Base-by-base conservation (phyloP, 2,797 vertebrate species). In the Limnodromus scolopaceus region DNA sequence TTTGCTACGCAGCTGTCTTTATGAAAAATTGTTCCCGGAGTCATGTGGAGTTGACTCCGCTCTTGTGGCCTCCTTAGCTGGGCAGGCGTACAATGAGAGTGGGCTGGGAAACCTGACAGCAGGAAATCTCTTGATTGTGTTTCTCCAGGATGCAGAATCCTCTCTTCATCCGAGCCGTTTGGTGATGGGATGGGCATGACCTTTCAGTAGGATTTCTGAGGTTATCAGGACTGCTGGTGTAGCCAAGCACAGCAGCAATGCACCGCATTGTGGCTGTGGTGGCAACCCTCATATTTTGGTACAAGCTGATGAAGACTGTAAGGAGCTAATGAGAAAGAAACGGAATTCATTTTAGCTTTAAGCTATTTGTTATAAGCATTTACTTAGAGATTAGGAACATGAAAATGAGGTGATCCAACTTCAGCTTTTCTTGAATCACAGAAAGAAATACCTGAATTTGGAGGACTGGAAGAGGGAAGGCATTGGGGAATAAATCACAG, bases 131-230 rank as follows among this genome's bases (percentile, higher is more conserved):
- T 54, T 27, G 11, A 14, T 19, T 64, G 8, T 57, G 66, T 20
- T 69, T 84, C 30, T 70, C 4, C 2, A 4, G 27, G 27, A 54
- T 90, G 46, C 46, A 60, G 25, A 78, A 48, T 49, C 36, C 10
- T 3, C 36, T 82, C 19, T 49, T 74, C 23, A n/a, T 81, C 16
- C 0, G 0, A 80, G 30, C 43, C 30, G 10, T 14, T 25, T 51
- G 25, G 9, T 48, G 53, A 11, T 30, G 65, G 57, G 25, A 24
- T 61, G 48, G 39, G 18, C 30, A 32, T 27, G 71, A 36, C 53
- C 13, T 32, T 60, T 63, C 65, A 32, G 2, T 38, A 65, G 46
- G 24, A 48, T 77, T 77, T 74, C 27, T 88, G 5, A 7, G 49
- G 20, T 41, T 72, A 4, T 66, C 55, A 13, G 49, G 61, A 24